These are phyloP conservation scores for Corynorhinus townsendii DNA, from an alignment of 2,113 vertebrate species.

Conservation along the genomic window DNA sequence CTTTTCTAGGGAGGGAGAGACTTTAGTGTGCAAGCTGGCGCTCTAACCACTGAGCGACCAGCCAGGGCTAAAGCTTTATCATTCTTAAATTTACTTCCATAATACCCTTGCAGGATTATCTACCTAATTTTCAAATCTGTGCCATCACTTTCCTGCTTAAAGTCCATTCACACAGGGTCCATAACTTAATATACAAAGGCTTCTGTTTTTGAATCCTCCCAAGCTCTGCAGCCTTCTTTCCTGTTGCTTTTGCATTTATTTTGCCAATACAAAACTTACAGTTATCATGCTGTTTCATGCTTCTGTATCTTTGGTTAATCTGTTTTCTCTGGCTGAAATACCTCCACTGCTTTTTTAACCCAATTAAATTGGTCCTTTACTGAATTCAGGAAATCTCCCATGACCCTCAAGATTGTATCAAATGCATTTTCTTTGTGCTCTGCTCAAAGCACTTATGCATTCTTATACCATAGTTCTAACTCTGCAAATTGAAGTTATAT, in stretches of 20 bases:
- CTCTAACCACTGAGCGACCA: too few species aligned
- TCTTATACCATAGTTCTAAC: background rate
- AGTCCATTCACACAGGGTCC: background rate
- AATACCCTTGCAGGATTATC: background rate
- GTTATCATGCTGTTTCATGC: background rate
- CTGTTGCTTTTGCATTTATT: background rate
- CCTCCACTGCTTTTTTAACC: background rate
- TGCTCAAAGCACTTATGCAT: background rate
- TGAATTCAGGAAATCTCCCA: background rate
- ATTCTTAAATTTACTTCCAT: background rate
- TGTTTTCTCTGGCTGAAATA: background rate
- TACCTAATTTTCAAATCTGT: background rate
- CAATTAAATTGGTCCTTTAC: background rate
- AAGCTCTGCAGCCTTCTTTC: background rate
- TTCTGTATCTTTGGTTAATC: background rate
- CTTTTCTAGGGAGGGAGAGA: too few species aligned
- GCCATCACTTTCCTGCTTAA: background rate
- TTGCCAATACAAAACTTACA: background rate
- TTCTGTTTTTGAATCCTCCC: background rate
- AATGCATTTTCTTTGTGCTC: background rate
- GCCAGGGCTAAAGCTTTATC: background rate
- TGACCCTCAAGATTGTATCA: background rate
- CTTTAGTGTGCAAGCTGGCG: too few species aligned
- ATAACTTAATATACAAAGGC: background rate
- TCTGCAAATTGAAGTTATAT: background rate